phyloP scores from a whole-genome alignment of 2,113 vertebrate species.

The Oryzias celebensis region DNA sequence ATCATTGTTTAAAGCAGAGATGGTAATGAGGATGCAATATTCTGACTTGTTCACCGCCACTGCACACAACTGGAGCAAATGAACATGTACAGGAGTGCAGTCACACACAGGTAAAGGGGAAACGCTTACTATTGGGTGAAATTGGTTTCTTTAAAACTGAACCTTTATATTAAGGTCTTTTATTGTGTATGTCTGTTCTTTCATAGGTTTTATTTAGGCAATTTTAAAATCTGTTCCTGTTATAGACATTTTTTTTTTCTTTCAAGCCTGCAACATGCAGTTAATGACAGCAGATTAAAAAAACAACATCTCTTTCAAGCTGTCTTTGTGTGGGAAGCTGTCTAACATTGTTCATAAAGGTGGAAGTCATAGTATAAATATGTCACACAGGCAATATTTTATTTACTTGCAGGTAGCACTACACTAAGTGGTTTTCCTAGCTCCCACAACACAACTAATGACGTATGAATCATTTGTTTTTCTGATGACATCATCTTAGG shows the following conservation, averaged over 20 bases:
- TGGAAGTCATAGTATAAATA: constrained; percentile 16
- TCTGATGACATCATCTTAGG: constrained; percentile 2
- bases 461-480: constrained; percentile 1
- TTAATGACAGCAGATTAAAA: not conserved
- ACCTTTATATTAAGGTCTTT: too few relatives aligned
- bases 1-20: too few relatives aligned
- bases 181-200: too few relatives aligned
- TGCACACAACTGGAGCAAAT: too few relatives aligned
- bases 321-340: not conserved
- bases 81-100: too few relatives aligned
- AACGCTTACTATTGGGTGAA: too few relatives aligned
- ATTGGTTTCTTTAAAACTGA: too few relatives aligned
- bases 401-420: not conserved
- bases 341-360: not conserved
- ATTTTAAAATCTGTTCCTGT: too few relatives aligned
- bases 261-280: not conserved
- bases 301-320: not conserved
- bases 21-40: too few relatives aligned
- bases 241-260: not conserved
- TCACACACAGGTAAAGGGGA: too few relatives aligned
- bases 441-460: not conserved
- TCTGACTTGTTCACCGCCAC: too few relatives aligned
- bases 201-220: too few relatives aligned
- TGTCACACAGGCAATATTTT: constrained; percentile 16
- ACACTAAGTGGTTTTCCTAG: constrained; percentile 12